Conservation (phyloP, 2,888 invertebrate genomes). For the Ischnus inquisitorius region DNA sequence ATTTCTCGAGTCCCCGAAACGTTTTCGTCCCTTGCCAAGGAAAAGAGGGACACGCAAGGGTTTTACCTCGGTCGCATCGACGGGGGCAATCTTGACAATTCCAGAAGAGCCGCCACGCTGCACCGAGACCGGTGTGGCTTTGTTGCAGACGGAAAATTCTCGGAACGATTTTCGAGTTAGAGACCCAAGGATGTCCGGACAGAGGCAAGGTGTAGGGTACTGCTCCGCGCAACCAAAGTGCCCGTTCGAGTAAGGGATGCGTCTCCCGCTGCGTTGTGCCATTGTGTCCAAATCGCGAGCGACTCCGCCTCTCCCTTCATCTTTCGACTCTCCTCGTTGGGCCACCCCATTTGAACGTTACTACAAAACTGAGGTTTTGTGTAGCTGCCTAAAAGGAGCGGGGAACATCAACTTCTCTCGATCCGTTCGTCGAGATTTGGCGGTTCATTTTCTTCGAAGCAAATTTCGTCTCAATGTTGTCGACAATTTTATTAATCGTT, state of each 20-base stretch:
- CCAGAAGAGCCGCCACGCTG: constrained; percentile 7
- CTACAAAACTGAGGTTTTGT: constrained; percentile 44
- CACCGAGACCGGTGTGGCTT: constrained; percentile 36
- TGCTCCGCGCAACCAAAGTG: constrained; percentile 3
- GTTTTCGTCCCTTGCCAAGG: constrained; percentile 1
- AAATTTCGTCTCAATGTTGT: background rate
- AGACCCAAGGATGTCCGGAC: constrained; percentile 57
- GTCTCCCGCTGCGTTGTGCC: constrained; percentile 74
- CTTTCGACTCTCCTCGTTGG: constrained; percentile 62
- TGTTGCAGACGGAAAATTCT: constrained; percentile 79
- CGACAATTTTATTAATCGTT: background rate
- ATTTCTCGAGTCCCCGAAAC: constrained; percentile 5
- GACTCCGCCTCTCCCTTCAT: constrained; percentile 49
- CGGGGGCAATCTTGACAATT: background rate
- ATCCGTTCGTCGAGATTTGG: constrained; percentile 2
- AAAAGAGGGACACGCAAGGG: constrained; percentile 2
- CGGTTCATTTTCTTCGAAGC: background rate
- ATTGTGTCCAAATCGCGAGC: constrained; percentile 75
- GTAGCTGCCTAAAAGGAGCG: background rate
- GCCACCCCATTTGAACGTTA: constrained; percentile 48
- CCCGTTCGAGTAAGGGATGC: constrained; percentile 53
- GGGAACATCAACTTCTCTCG: constrained; percentile 31
- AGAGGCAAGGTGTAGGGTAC: constrained; percentile 16
- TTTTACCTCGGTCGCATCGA: constrained; percentile 15
- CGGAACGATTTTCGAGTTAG: constrained; percentile 80